These are phyloP conservation scores for Phaenicophaeus curvirostris DNA, from an alignment of 2,797 vertebrate species.

Conservation along the genomic window DNA sequence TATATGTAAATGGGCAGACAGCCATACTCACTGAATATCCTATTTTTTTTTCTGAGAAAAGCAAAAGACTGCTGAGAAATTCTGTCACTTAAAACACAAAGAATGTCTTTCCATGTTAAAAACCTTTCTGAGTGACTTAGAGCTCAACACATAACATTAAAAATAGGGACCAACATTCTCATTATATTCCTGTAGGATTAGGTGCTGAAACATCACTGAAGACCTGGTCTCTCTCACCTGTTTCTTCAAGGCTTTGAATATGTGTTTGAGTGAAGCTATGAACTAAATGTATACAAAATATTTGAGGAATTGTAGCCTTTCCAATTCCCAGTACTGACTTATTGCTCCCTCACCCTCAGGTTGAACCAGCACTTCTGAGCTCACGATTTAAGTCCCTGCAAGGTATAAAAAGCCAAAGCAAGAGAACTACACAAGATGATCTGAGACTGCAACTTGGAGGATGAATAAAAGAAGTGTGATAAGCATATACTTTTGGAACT, in stretches of 20 bases:
- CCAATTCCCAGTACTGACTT: background rate
- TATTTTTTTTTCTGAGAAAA: background rate
- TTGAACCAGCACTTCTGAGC: background rate
- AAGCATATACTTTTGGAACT: no score
- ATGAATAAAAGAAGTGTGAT: no score
- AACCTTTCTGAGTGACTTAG: background rate
- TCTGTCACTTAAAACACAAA: background rate
- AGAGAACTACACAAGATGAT: no score
- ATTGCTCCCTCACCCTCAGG: background rate
- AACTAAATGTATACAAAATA: background rate
- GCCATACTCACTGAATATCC: background rate
- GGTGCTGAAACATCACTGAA: background rate
- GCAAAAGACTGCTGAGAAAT: background rate
- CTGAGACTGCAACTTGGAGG: no score
- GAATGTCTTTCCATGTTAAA: background rate
- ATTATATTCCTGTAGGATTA: background rate
- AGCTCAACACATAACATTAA: background rate
- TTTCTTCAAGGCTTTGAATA: background rate
- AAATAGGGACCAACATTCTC: background rate
- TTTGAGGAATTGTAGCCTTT: background rate
- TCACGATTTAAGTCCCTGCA: fast-evolving
- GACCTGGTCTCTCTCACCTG: background rate
- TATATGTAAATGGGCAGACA: no score
- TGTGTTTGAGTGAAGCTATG: background rate
- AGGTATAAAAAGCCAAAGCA: no score